Evolutionary conservation across 2,797 vertebrate genomes (phyloP).

Genomic region (Microctenopoma lineatum): DNA sequence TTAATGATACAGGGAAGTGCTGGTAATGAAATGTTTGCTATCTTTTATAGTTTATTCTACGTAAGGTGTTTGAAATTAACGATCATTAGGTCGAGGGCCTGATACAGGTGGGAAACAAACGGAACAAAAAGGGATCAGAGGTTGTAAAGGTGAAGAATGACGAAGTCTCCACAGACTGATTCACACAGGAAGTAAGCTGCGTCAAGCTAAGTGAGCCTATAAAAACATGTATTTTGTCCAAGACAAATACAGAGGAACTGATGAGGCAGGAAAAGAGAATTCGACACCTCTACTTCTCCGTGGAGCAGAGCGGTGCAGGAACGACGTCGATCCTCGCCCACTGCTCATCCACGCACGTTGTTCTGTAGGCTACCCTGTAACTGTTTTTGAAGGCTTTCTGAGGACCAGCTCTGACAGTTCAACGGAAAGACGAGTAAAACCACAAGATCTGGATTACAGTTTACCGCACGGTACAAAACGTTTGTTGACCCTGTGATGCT

Average conservation of each 20-base stretch:
- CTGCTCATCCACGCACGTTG: not conserved
- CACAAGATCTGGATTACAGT: slow-evolving; percentile 1
- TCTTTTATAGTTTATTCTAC: not conserved
- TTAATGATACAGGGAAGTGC: too few species aligned
- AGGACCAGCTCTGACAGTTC: not conserved
- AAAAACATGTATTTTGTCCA: slow-evolving; percentile 43
- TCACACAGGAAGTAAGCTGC: slow-evolving; percentile 46
- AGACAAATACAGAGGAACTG: slow-evolving; percentile 27
- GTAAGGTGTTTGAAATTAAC: not conserved
- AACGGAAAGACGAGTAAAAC: not conserved
- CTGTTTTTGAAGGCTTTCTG: not conserved
- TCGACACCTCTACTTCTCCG: slow-evolving; percentile 8
- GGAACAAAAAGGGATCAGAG: not conserved
- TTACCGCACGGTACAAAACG: not conserved
- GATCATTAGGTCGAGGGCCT: not conserved
- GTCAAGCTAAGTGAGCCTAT: slow-evolving; percentile 38
- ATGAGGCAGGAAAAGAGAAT: slow-evolving; percentile 24
- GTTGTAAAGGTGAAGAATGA: slow-evolving; percentile 1
- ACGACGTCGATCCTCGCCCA: not conserved
- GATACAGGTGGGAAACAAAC: not conserved
- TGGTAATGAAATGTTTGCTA: not conserved
- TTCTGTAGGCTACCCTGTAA: not conserved
- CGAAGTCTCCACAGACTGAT: slow-evolving; percentile 4
- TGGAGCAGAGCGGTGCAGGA: not conserved
- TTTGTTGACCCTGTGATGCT: slow-evolving; percentile 1